Conservation (phyloP, 2,888 invertebrate genomes). For the Unio delphinus region DNA sequence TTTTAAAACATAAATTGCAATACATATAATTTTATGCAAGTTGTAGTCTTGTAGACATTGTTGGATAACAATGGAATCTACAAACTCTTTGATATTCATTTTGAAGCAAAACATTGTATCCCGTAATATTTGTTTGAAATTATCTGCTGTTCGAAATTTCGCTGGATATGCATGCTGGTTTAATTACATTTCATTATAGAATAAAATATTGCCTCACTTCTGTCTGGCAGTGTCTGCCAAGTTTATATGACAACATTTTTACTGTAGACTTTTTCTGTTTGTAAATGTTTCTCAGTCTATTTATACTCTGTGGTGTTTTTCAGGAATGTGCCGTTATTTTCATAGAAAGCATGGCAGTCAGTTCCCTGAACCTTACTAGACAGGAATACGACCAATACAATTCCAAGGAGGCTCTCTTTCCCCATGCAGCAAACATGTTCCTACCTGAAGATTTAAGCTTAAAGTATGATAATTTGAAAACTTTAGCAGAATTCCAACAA, state of each 20-base stretch:
- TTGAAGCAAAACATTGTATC: too few relatives aligned
- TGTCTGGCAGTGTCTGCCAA: background rate
- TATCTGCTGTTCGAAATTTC: too few relatives aligned
- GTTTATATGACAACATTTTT: background rate
- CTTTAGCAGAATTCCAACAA: conserved; percentile 79
- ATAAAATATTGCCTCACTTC: too few relatives aligned
- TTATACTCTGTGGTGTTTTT: conserved; percentile 44
- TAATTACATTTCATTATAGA: too few relatives aligned
- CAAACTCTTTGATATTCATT: too few relatives aligned
- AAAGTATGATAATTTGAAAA: conserved; percentile 84
- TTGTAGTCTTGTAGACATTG: too few relatives aligned
- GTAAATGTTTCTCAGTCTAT: too few relatives aligned
- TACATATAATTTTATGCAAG: too few relatives aligned
- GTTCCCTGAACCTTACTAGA: conserved; percentile 90
- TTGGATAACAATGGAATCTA: too few relatives aligned
- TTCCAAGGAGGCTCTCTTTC: conserved; percentile 89
- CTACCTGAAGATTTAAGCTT: conserved; percentile 81
- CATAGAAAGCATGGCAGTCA: conserved; percentile 94
- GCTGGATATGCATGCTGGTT: too few relatives aligned
- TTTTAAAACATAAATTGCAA: too few relatives aligned
- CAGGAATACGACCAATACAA: conserved; percentile 95
- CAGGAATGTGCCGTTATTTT: conserved; percentile 98
- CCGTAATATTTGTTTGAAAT: too few relatives aligned
- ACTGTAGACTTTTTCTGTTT: background rate
- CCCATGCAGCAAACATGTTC: conserved; percentile 81